These are phyloP conservation scores for Nemoura dubitans DNA, from an alignment of 2,888 invertebrate species.

Conservation along the genomic window DNA sequence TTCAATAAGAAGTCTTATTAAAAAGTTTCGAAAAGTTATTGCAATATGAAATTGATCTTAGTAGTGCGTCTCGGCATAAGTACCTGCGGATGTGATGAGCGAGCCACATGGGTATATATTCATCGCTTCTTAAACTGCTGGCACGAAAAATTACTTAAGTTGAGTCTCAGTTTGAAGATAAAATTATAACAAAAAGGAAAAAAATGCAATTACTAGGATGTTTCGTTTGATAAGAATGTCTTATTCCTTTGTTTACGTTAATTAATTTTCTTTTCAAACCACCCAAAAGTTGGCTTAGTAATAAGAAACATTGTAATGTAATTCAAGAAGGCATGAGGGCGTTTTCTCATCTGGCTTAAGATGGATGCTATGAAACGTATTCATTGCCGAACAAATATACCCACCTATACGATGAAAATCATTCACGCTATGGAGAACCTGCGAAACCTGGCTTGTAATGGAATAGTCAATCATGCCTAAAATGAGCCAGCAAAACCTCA, in stretches of 20 bases:
- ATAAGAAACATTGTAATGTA: conserved; percentile 7
- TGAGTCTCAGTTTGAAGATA: background rate
- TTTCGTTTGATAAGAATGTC: conserved; percentile 25
- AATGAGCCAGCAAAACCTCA: background rate
- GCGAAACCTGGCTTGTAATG: background rate
- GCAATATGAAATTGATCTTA: conserved; percentile 29
- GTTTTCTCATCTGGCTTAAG: background rate
- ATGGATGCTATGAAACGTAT: background rate
- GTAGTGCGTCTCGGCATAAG: background rate
- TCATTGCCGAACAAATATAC: background rate
- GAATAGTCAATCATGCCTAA: background rate
- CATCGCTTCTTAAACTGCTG: background rate
- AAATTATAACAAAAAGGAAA: conserved; percentile 3
- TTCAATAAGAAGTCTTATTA: conserved; percentile 39
- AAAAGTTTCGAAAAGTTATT: conserved; percentile 29
- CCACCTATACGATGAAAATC: background rate
- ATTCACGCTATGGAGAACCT: background rate
- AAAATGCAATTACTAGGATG: conserved; percentile 18
- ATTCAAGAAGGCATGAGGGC: background rate
- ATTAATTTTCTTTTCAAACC: conserved; percentile 27
- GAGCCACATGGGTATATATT: background rate
- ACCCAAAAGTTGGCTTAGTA: conserved; percentile 2
- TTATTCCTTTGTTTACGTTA: conserved; percentile 21
- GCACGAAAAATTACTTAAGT: conserved; percentile 14
- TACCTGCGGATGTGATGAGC: background rate